phyloP scores from a whole-genome alignment of 2,797 vertebrate genomes.

The Podargus strigoides region DNA sequence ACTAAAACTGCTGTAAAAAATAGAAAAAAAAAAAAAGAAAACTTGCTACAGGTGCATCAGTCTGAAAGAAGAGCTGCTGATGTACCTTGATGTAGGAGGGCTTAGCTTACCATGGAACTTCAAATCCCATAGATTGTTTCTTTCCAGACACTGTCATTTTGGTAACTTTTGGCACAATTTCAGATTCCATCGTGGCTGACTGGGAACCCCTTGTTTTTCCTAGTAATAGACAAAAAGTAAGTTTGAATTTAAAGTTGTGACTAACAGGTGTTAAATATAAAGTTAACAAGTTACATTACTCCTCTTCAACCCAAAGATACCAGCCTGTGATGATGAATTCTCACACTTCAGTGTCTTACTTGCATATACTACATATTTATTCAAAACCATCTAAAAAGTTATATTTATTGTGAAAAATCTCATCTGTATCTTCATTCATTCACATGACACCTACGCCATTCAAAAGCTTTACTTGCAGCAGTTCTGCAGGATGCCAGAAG shows the following conservation, averaged over 20 bases:
- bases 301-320: neutral
- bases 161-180: slow-evolving; percentile 93
- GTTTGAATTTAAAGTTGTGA: slow-evolving; percentile 36
- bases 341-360: neutral
- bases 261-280: neutral
- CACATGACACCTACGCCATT: neutral
- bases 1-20: slow-evolving; percentile 60
- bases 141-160: slow-evolving; percentile 97
- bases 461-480: neutral
- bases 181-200: slow-evolving; percentile 81
- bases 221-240: slow-evolving; percentile 71
- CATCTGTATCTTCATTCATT: neutral
- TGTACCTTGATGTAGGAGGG: slow-evolving; percentile 20
- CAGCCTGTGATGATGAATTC: neutral
- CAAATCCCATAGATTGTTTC: slow-evolving; percentile 97
- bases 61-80: slow-evolving; percentile 28
- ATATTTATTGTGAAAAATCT: neutral
- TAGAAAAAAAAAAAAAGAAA: slow-evolving; percentile 29
- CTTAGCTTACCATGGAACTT: slow-evolving; percentile 90
- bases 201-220: slow-evolving; percentile 83
- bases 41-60: slow-evolving; percentile 61
- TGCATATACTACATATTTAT: neutral
- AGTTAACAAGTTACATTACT: neutral
- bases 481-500: neutral
- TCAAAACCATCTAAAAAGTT: neutral